Conservation (phyloP, 2,797 vertebrate species). For the Pagetopsis macropterus region DNA sequence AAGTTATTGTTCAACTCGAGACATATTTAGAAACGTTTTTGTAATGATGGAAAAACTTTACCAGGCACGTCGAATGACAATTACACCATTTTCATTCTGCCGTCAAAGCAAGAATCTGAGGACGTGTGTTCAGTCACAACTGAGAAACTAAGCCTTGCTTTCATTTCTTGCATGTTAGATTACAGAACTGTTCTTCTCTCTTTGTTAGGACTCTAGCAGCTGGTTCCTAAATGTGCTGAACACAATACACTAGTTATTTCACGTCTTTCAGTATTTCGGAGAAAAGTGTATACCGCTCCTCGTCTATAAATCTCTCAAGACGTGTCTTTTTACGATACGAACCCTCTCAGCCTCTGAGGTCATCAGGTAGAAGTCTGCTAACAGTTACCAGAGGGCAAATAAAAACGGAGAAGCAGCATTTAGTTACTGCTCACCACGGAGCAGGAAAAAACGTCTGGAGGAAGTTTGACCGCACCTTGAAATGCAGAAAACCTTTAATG, state of each 20-base stretch:
- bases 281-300: not conserved
- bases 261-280: not conserved
- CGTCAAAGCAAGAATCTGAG: not conserved
- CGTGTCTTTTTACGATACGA: not conserved
- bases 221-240: not conserved
- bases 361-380: not conserved
- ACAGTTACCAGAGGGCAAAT: constrained; percentile 12
- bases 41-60: not conserved
- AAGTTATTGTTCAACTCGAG: not conserved
- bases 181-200: too few relatives aligned
- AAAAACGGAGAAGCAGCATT: not conserved
- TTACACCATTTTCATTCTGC: not conserved
- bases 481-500: not conserved
- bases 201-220: too few relatives aligned
- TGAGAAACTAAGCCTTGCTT: not conserved
- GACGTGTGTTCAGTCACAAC: not conserved
- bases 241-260: not conserved
- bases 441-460: not conserved
- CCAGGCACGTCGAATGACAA: not conserved
- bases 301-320: constrained; percentile 8
- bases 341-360: not conserved
- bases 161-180: not conserved
- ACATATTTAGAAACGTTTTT: not conserved
- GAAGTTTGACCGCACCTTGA: not conserved
- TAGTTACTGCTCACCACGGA: not conserved